Base-by-base conservation (phyloP, 2,888 invertebrate species). In the Trichacis sp. region DNA sequence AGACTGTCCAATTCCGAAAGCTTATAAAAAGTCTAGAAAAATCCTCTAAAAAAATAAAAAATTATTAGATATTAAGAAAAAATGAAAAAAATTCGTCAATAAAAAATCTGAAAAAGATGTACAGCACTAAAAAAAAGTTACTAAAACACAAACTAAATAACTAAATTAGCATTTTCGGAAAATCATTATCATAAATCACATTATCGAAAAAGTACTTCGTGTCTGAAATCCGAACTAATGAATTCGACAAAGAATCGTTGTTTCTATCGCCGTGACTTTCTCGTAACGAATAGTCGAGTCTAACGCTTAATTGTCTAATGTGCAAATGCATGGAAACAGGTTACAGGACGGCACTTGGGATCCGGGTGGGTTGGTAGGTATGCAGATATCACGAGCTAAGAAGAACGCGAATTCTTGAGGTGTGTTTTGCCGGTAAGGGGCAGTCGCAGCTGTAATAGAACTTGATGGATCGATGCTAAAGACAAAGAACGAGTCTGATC, bases 321-420 rank as follows among this genome's bases (percentile, higher is more conserved):
- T 61, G 64, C 62, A 63, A 62, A 67, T 45, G 57, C 54, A 55
- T 58, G 69, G 69, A 71, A 77, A 72, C 70, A 73, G 71, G 71
- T 74, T 74, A 69, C 60, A 69, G 69, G 73, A 75, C 71, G 57
- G 60, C 53, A 69, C 71, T 61, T 38, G 56, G 73, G 70, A 74
- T 75, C 72, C 74, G 77, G 73, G 70, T 74, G 69, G 69, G 69
- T 66, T 62, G 71, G 69, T 68, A 66, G 73, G 67, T 68, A 70
- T 68, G 70, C 65, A 70, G 70, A 65, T 69, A 67, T 50, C 60
- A 62, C 57, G 49, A 52, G 49, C 43, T 43, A 48, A 63, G 63
- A 66, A 58, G 64, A 61, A 62, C 62, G 62, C 58, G 51, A 59
- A 69, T 64, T 69, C 64, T 45, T 57, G 2, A 45, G 59, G 30